Evolutionary conservation across 2,797 vertebrate species (phyloP).

Genomic region (Tachyglossus aculeatus): DNA sequence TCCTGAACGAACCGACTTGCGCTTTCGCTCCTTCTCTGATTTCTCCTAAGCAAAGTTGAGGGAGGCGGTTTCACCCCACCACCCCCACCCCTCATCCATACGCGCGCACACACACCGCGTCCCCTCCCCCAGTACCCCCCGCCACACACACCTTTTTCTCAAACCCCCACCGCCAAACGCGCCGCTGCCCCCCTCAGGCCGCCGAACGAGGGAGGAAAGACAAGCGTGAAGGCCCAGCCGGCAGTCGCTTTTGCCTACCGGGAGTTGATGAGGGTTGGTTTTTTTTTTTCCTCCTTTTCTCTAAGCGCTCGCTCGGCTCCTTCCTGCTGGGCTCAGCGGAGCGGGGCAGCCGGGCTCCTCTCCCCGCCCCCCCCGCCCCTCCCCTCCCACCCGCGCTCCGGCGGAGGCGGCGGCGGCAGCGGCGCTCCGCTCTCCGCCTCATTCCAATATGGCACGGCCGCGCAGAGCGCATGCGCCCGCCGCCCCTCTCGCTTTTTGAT

Average conservation of each 20-base stretch:
- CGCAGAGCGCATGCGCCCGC: constrained; percentile 74
- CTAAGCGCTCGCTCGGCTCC: constrained; percentile 34
- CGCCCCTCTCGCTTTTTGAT: constrained; percentile 44
- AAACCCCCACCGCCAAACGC: constrained; percentile 63
- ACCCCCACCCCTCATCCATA: not conserved
- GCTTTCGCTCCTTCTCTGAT: not conserved
- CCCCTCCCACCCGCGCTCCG: constrained; percentile 68
- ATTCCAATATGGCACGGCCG: constrained; percentile 96
- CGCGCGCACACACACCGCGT: not conserved
- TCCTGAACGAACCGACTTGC: constrained; percentile 12
- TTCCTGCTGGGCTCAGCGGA: constrained; percentile 31
- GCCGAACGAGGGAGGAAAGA: constrained; percentile 56
- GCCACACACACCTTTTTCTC: no score
- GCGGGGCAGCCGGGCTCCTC: constrained; percentile 42
- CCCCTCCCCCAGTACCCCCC: constrained; percentile 53
- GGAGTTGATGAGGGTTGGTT: constrained; percentile 87
- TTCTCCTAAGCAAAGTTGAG: constrained; percentile 47
- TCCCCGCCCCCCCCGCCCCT: constrained; percentile 63
- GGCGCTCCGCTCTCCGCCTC: constrained; percentile 90
- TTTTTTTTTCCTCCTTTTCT: constrained; percentile 79
- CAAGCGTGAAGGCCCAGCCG: constrained; percentile 75
- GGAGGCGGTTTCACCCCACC: not conserved
- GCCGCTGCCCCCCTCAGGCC: constrained; percentile 64
- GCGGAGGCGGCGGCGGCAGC: constrained; percentile 54
- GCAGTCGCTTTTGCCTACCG: constrained; percentile 83